These are phyloP conservation scores for Eulemur albifrons DNA, from an alignment of 2,797 vertebrate genomes.

Conservation along the genomic window DNA sequence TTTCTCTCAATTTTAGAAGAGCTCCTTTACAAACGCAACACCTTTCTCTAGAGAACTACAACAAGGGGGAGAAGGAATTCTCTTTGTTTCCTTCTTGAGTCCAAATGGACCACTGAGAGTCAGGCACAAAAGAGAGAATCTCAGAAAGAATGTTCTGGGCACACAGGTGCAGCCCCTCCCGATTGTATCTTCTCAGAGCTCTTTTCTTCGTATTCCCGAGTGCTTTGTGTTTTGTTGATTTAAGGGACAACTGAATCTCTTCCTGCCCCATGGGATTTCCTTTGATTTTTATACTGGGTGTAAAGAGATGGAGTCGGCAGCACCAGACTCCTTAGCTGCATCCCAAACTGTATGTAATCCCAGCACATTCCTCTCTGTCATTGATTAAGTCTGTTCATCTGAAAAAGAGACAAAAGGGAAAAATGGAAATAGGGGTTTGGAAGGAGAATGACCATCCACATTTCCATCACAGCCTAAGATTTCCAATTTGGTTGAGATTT, in stretches of 20 bases:
- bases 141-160: not conserved
- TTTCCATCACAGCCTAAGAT: not conserved
- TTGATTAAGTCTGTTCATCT: not conserved
- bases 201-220: not conserved
- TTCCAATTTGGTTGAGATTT: not conserved
- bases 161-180: not conserved
- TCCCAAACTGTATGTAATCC: not conserved
- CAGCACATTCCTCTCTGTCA: not conserved
- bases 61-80: not conserved
- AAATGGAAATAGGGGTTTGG: not conserved
- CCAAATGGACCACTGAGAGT: not conserved
- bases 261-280: not conserved
- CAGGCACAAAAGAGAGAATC: not conserved
- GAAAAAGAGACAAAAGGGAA: not conserved
- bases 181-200: not conserved
- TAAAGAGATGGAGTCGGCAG: not conserved
- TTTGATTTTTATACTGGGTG: not conserved
- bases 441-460: not conserved
- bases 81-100: slow-evolving; percentile 22
- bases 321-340: not conserved
- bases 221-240: not conserved
- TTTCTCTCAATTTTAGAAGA: slow-evolving; percentile 11
- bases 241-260: not conserved
- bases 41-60: slow-evolving; percentile 3
- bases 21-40: not conserved